Conservation (phyloP, 37 sponge, comb jelly and placozoan genomes). For the Trichoplax adhaerens region DNA sequence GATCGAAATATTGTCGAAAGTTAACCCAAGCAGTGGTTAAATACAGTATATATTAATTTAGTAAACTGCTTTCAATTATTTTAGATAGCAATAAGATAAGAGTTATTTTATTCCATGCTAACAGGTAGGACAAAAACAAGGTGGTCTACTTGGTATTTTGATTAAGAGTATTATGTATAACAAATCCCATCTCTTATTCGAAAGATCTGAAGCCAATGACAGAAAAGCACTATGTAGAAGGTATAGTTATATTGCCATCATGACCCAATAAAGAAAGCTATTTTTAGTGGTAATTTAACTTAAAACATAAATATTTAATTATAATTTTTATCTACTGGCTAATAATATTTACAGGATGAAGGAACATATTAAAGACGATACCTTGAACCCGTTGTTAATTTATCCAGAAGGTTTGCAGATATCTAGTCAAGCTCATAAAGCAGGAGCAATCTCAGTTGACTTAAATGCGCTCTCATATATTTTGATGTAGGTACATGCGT, state of each 20-base stretch:
- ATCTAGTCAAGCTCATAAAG: too few species aligned
- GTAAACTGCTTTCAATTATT: too few species aligned
- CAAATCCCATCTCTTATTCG: constrained; percentile 86
- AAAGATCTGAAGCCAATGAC: constrained; percentile 59
- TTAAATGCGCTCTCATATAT: too few species aligned
- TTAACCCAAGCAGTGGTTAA: too few species aligned
- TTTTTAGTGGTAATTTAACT: too few species aligned
- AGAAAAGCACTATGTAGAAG: constrained; percentile 50
- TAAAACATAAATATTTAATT: too few species aligned
- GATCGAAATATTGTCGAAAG: too few species aligned
- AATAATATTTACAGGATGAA: constrained; percentile 22
- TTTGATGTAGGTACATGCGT: constrained; percentile 76
- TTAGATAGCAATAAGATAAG: too few species aligned
- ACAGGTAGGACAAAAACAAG: constrained; percentile 92
- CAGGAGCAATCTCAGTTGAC: too few species aligned
- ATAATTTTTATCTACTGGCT: too few species aligned
- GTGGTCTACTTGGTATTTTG: constrained; percentile 74
- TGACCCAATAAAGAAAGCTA: too few species aligned
- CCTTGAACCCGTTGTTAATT: constrained; percentile 82
- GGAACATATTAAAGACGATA: constrained; percentile 38
- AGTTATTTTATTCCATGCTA: neutral
- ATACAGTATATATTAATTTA: too few species aligned
- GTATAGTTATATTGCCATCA: neutral
- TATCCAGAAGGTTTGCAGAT: constrained; percentile 81
- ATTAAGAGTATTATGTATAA: constrained; percentile 45